Percentiles rank a stretch among this genome's conserved stretches.
Evolutionary conservation across 2,797 vertebrate genomes (phyloP).

Genomic region (Cuculus canorus): DNA sequence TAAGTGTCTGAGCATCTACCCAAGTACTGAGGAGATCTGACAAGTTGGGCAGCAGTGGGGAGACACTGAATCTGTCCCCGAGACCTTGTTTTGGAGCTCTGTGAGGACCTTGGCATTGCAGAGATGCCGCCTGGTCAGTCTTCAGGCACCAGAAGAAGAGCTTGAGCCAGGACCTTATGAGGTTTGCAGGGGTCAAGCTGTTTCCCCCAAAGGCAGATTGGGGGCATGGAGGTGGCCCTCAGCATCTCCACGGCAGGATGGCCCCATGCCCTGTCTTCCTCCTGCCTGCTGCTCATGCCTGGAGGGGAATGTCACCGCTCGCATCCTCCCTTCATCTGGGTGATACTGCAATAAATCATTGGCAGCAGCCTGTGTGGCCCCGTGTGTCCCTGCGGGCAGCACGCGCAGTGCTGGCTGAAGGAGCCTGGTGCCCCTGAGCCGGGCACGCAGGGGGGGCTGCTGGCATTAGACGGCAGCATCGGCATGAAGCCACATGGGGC

Average conservation of each 20-base stretch:
- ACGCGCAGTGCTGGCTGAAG: not conserved
- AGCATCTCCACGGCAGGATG: not conserved
- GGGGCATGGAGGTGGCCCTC: not conserved
- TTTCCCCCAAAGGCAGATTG: fast-evolving
- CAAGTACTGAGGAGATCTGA: not conserved
- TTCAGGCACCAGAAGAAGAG: not conserved
- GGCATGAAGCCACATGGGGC: not conserved
- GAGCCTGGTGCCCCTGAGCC: not conserved
- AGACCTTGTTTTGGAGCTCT: not conserved
- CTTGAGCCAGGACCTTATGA: not conserved
- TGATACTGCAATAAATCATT: slow-evolving; percentile 75
- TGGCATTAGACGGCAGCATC: not conserved
- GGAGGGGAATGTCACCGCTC: not conserved
- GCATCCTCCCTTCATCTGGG: slow-evolving; percentile 39
- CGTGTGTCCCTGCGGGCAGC: not conserved
- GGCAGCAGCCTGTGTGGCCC: slow-evolving; percentile 50
- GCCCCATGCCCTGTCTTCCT: fast-evolving
- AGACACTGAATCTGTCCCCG: not conserved
- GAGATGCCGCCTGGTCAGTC: not conserved
- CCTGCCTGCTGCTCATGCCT: not conserved
- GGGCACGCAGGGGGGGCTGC: not conserved
- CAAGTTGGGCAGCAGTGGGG: not conserved
- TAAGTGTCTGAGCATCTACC: not conserved
- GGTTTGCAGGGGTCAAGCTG: not conserved
- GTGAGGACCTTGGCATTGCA: not conserved